Base-by-base conservation (phyloP, 2,888 invertebrate species). In the Ichneumon xanthorius region DNA sequence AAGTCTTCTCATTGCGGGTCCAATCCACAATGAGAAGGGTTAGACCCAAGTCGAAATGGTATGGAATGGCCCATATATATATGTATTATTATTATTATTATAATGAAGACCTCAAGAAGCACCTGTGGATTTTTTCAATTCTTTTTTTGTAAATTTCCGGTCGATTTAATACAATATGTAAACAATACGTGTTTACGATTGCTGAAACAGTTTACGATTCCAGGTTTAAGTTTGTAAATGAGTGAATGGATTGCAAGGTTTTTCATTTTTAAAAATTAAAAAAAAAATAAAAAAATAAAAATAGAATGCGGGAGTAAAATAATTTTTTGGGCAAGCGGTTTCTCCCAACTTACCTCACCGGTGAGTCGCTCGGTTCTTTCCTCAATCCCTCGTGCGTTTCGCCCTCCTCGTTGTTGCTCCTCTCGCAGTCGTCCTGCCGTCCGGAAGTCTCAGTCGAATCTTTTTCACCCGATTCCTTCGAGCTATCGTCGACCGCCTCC, bases 261-360 rank as follows among this genome's bases (percentile, higher is more conserved):
- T 37, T 9, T 9, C n/a, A n/a, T n/a, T n/a, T n/a, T n/a, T n/a
- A n/a, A n/a, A n/a, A n/a, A n/a, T n/a, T n/a, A n/a, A n/a, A n/a
- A n/a, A n/a, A n/a, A n/a, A n/a, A 0, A 9, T 1, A 37, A 37
- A 37, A 50, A 26, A 30, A 30, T 5, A n/a, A 5, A 53, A 53
- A 16, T n/a, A 14, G 0, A 19, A 5, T n/a, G 4, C 5, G 5
- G 7, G 2, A 7, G n/a, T 53, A 11, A 19, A 58, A 58, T 53
- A 58, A 53, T 50, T 30, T 40, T 33, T 58, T 40, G 9, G 40
- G 11, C 11, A 16, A 48, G 16, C 45, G 3, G 14, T 45, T 45
- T 14, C 4, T 11, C 14, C n/a, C 4, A 65, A 82, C 85, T 90
- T 58, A 93, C 93, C 91, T 92, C 14, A 88, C 89, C 16, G 92